phyloP scores from a whole-genome alignment of 2,113 vertebrate species.

The Acrocephalus arundinaceus region DNA sequence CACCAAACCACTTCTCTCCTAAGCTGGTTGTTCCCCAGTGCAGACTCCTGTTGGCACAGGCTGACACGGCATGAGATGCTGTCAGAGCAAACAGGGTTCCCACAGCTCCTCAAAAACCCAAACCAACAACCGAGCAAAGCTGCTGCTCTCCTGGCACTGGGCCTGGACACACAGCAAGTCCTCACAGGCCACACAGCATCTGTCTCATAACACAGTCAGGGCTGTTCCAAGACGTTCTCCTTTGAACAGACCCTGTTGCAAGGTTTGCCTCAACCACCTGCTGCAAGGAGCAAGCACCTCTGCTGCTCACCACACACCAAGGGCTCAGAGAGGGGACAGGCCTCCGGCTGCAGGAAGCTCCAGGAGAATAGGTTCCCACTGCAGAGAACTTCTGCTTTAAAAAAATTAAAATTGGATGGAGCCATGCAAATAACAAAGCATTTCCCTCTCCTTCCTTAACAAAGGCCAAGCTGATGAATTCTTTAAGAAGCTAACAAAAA shows the following conservation, averaged over 20 bases:
- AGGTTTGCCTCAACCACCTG: neutral
- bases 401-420: neutral
- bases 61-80: fast-evolving
- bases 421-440: neutral
- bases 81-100: neutral
- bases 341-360: neutral
- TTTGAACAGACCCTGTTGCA: neutral
- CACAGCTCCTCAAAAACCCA: neutral
- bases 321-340: neutral
- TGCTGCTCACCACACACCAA: neutral
- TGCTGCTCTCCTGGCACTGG: neutral
- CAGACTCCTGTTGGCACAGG: neutral
- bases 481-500: neutral
- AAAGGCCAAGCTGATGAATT: neutral
- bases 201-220: neutral
- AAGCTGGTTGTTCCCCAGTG: neutral
- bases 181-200: conserved; percentile 2
- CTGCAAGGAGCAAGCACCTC: neutral
- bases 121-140: neutral
- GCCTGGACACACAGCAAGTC: neutral
- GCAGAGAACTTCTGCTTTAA: neutral
- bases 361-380: neutral
- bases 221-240: neutral
- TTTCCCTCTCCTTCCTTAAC: neutral
- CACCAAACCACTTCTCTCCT: neutral